A percentile compares a stretch with the other conserved stretches of the same genome.
phyloP scores from a whole-genome alignment of 2,888 invertebrate species.

The Scotopteryx bipunctaria region DNA sequence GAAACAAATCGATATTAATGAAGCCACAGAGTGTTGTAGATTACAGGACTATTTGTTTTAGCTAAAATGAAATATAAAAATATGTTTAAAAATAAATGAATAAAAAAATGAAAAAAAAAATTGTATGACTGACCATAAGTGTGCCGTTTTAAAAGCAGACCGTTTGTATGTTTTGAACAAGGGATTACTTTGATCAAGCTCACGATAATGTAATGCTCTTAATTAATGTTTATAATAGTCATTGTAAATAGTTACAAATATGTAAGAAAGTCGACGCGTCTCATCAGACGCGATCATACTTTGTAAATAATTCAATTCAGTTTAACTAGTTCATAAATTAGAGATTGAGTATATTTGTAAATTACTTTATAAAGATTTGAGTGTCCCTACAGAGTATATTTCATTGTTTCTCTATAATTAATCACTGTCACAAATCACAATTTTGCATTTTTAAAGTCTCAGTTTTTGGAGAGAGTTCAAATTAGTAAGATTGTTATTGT shows the following conservation, averaged over 20 bases:
- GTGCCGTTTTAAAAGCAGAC: constrained; percentile 47
- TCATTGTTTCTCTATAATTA: constrained; percentile 72
- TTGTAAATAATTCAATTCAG: constrained; percentile 80
- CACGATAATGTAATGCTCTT: constrained; percentile 79
- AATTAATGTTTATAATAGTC: constrained; percentile 76
- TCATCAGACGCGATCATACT: constrained; percentile 67
- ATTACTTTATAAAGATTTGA: constrained; percentile 75
- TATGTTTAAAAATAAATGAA: constrained; percentile 36
- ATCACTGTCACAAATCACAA: constrained; percentile 81
- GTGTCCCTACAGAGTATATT: constrained; percentile 74
- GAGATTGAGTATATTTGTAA: constrained; percentile 79
- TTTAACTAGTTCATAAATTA: constrained; percentile 71
- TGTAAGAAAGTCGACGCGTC: constrained; percentile 69
- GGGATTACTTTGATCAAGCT: constrained; percentile 77
- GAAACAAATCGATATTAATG: constrained; percentile 40
- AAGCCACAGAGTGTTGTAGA: constrained; percentile 45
- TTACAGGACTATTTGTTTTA: constrained; percentile 52
- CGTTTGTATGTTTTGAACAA: constrained; percentile 66
- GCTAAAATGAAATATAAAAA: constrained; percentile 43
- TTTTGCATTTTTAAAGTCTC: constrained; percentile 69
- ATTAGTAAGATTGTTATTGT: constrained; percentile 67
- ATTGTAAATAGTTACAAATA: constrained; percentile 80
- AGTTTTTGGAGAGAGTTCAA: constrained; percentile 63
- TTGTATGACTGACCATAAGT: constrained; percentile 52
- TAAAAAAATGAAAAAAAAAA: constrained; percentile 36